Conservation (phyloP, 2,113 vertebrate genomes). For the Chaenogobius annularis region DNA sequence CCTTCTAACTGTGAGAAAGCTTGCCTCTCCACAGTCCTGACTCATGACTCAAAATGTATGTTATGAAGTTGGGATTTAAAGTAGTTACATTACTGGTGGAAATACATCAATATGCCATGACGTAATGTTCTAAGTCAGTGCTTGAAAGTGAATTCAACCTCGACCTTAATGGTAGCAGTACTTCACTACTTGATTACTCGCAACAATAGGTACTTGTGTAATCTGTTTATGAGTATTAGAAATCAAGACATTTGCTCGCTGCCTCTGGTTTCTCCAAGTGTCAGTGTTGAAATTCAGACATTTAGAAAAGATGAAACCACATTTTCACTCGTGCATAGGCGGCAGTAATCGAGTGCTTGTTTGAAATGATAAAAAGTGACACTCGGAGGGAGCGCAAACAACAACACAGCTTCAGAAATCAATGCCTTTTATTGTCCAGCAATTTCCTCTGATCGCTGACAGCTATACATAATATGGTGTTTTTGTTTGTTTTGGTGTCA, state of each 20-base stretch:
- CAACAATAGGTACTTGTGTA: not conserved
- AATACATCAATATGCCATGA: too few species aligned
- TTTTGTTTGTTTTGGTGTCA: conserved; percentile 30
- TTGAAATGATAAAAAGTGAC: conserved; percentile 56
- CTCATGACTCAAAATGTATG: too few species aligned
- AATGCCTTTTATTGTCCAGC: conserved; percentile 34
- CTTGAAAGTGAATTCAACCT: too few species aligned
- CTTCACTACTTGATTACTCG: too few species aligned
- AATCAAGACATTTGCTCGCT: not conserved
- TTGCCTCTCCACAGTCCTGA: too few species aligned
- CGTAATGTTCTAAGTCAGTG: too few species aligned
- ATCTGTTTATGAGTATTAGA: not conserved
- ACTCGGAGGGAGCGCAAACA: conserved; percentile 31
- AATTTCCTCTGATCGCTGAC: conserved; percentile 33
- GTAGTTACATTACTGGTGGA: too few species aligned
- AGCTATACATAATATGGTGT: conserved; percentile 52
- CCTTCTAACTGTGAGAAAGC: too few species aligned
- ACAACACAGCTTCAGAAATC: conserved; percentile 41
- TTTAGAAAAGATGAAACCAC: conserved; percentile 16
- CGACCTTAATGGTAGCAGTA: too few species aligned
- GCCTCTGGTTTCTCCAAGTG: not conserved
- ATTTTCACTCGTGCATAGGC: conserved; percentile 10
- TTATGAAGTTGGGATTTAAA: too few species aligned
- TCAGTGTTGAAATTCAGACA: not conserved
- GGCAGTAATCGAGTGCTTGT: conserved; percentile 22